These are phyloP conservation scores for Hydropsyche tenuis DNA, from an alignment of 1,140 invertebrate species.

Conservation along the genomic window DNA sequence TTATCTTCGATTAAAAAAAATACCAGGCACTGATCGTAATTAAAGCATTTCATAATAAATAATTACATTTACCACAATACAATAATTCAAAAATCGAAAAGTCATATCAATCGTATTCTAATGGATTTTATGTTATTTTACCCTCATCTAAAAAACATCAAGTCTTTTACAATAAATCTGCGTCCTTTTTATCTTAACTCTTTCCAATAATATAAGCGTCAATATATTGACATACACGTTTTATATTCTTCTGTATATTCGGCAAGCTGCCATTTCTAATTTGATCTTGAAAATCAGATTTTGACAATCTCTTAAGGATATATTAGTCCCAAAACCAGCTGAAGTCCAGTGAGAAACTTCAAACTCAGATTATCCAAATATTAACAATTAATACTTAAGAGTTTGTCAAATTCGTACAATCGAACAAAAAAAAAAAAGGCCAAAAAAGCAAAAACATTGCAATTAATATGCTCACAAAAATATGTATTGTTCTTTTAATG, in stretches of 20 bases:
- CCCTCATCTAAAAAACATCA: slow-evolving; percentile 15
- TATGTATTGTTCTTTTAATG: background rate
- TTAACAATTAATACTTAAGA: slow-evolving; percentile 17
- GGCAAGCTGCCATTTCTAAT: too few species aligned
- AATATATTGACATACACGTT: too few species aligned
- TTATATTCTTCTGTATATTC: too few species aligned
- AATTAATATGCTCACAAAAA: background rate
- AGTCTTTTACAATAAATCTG: slow-evolving; percentile 19
- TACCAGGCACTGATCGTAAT: background rate
- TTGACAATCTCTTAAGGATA: slow-evolving; percentile 23
- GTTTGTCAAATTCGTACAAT: slow-evolving; percentile 18
- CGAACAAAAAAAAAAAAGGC: background rate
- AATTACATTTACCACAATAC: background rate
- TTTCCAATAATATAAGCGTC: too few species aligned
- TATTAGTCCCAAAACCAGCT: slow-evolving; percentile 26
- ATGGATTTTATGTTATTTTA: slow-evolving; percentile 9
- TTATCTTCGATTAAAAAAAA: too few species aligned
- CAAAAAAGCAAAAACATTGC: slow-evolving; percentile 1
- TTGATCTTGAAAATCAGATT: background rate
- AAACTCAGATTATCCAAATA: slow-evolving; percentile 7
- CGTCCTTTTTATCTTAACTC: background rate
- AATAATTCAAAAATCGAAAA: background rate
- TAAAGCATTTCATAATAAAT: background rate
- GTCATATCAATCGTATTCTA: background rate
- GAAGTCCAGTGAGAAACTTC: background rate